These are phyloP conservation scores for Paratrypauchen microcephalus DNA, from an alignment of 2,797 vertebrate species.

Conservation along the genomic window DNA sequence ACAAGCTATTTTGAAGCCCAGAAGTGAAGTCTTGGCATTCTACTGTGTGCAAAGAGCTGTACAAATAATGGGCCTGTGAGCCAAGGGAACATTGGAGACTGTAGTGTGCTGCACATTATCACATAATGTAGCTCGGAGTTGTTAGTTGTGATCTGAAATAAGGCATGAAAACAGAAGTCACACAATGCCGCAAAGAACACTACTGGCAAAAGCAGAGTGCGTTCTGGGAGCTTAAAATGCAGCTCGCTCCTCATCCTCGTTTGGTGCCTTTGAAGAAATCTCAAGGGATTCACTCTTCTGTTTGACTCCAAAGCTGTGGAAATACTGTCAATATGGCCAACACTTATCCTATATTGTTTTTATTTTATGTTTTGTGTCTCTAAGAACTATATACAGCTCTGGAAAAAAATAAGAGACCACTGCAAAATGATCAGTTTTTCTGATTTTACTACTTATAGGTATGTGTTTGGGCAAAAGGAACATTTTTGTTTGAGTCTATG, in stretches of 20 bases:
- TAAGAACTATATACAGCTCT: not conserved
- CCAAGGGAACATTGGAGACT: slow-evolving; percentile 11
- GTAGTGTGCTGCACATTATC: slow-evolving; percentile 12
- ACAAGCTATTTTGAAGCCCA: not conserved
- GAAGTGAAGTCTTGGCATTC: not conserved
- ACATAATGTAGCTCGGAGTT: slow-evolving; percentile 9
- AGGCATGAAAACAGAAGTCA: slow-evolving; percentile 23
- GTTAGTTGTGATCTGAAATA: slow-evolving; percentile 17
- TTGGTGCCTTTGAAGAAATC: slow-evolving; percentile 9
- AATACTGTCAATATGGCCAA: slow-evolving; percentile 10
- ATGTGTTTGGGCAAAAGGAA: no score
- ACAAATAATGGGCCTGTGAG: slow-evolving; percentile 3
- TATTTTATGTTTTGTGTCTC: not conserved
- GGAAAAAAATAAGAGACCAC: no score
- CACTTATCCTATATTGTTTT: slow-evolving; percentile 6
- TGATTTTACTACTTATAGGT: no score
- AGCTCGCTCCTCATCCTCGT: not conserved
- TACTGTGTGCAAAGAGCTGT: not conserved
- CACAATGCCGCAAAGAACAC: slow-evolving; percentile 26
- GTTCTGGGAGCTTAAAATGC: slow-evolving; percentile 12
- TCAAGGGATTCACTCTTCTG: slow-evolving; percentile 4
- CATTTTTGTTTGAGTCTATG: no score
- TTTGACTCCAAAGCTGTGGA: slow-evolving; percentile 5
- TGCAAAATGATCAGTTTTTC: no score
- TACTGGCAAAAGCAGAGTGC: slow-evolving; percentile 4